Conservation (phyloP, 2,113 vertebrate genomes). For the Pelvicachromis taeniatus region DNA sequence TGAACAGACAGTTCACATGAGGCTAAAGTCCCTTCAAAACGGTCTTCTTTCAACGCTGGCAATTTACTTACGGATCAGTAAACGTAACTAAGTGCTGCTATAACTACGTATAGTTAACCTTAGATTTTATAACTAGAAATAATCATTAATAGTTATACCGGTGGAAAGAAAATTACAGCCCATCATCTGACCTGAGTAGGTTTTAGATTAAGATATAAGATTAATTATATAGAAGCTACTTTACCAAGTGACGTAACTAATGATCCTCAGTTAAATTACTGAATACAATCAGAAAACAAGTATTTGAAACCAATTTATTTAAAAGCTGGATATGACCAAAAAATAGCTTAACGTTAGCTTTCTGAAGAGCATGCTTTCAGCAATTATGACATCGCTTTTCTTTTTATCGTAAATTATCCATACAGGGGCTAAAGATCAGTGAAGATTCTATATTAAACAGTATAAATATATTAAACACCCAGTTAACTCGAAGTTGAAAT, state of each 20-base stretch:
- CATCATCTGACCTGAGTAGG: background rate
- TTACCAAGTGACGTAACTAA: accelerated
- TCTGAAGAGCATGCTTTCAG: background rate
- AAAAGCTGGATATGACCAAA: background rate
- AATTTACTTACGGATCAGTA: background rate
- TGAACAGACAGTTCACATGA: background rate
- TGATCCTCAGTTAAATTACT: background rate
- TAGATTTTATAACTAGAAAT: background rate
- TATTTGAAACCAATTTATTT: background rate
- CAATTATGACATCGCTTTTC: background rate
- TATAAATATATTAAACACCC: background rate
- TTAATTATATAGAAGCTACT: background rate
- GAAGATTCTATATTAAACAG: background rate
- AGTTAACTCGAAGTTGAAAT: background rate
- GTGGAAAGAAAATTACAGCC: background rate
- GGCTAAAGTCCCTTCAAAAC: background rate
- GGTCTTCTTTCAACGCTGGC: background rate
- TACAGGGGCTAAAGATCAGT: background rate
- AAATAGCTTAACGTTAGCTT: background rate
- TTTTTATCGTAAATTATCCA: background rate
- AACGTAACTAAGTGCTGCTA: background rate
- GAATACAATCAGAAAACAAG: background rate
- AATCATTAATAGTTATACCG: background rate
- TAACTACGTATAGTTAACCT: background rate
- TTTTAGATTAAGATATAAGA: background rate